Evolutionary conservation across 2,888 invertebrate species (phyloP), one percentile per base, ranked within the genome.

Genomic region (Volucella inflata): DNA sequence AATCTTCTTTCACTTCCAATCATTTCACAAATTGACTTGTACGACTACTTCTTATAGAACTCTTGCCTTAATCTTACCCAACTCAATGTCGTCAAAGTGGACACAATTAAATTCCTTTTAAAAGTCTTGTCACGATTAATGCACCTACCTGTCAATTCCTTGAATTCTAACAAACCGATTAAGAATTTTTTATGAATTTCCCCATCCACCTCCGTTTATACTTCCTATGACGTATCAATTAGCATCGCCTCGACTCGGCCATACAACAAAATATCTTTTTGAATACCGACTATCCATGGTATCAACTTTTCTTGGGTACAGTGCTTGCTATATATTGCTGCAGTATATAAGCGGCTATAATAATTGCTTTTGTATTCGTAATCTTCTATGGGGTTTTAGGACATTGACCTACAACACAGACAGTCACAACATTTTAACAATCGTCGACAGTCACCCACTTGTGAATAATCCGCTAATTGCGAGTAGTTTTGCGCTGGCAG

Each of bases 381-480:
- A 46, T 38, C 17, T 38, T 74, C 38, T 64, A 21, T 62, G 40
- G 48, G 67, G 55, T 17, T 16, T 38, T 50, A 65, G 81, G 57
- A 42, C 70, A 14, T 76, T 81, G 70, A 76, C 76, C 81, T 42
- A 81, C 64, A 64, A 40, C 12, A 17, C n/a, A 11, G 16, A 51
- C 42, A n/a, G 10, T 30, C 9, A 65, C 67, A 40, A 11, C 53
- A 40, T 16, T 36, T 14, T 46, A 74, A 30, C 30, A 30, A 6
- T 14, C 12, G 40, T 38, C 48, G 46, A 40, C 59, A 57, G 71
- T 59, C 67, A 83, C 68, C 46, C 83, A 64, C 78, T 83, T 78
- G 78, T 74, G 68, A 83, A 78, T 75, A 84, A 67, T 79, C 36
- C 50, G 75, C 79, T 79, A 84, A 84, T 84, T 84, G 6, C 30